Evolutionary conservation across 1,140 invertebrate species (phyloP), one percentile per base, ranked within the genome.

Genomic region (Monochamus saltuarius): DNA sequence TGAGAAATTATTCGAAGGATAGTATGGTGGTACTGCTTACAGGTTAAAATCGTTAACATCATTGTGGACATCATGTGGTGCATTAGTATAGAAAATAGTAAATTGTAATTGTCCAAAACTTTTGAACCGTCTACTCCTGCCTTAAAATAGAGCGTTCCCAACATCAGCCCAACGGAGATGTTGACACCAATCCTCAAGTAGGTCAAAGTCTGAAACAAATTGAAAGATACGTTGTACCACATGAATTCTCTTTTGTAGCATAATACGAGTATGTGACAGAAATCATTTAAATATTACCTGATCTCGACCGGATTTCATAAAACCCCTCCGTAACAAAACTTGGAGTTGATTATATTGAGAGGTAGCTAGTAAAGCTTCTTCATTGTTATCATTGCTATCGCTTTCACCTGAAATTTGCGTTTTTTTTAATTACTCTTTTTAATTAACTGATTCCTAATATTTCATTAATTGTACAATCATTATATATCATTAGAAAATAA

Each of bases 61-160:
- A 91, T 91, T 0, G 89, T 87, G 4, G 88, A 87, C 87, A 91
- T 90, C 82, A 90, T 89, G 65, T 89, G 87, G 73, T 92, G 90
- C 79, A 92, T 90, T 0, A 92, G 78, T 61, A 91, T 88, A 1
- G 88, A 86, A 72, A 92, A 92, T 0, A 92, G 74, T 29, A 92
- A 77, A 78, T 92, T 92, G 66, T 91, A 92, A 73, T 92, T 92
- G 62, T 91, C 88, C 16, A 91, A 66, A 1, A 91, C 88, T 66
- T 87, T 79, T 0, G 85, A 84, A 0, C 88, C 89, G 62, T 90
- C 86, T 51, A 82, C 81, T 11, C 90, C 90, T 9, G 85, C 80
- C 58, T 85, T 78, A 54, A 86, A 81, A 71, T 89, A 92, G 14
- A 92, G 76, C 1, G 82, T 77, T 4, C 90, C 89, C 47, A 91